Base-by-base conservation (phyloP, 2,888 invertebrate genomes). In the Chymomyza amoena region DNA sequence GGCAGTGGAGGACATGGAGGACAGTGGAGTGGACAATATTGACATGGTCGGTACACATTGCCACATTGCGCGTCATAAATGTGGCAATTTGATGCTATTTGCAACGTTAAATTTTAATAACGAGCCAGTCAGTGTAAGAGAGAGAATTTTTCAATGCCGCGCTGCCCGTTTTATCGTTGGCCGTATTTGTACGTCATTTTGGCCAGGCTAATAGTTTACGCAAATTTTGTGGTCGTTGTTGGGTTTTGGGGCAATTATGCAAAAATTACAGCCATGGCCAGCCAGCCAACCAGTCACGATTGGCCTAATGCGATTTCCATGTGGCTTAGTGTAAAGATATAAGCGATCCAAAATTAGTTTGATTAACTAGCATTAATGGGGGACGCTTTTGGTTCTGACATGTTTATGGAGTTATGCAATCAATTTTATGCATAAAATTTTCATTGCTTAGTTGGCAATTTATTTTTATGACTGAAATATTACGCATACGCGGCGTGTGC, bases 101-200 rank as follows among this genome's bases (percentile, higher is more conserved):
- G 81, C 77, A 70, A 80, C 75, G 88, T 84, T 86, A 86, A 84
- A 84, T 84, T 84, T 84, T 84, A 84, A 84, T 88, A 88, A 84
- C 79, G 73, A 69, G 68, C 32, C 32, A 32, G 32, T 32, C 6
- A 32, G n/a, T n/a, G n/a, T n/a, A 20, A 20, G 20, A 25, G 32
- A 32, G 32, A 32, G 32, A 32, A 32, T 32, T 32, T 32, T 32
- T 32, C 5, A 32, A 7, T 3, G 4, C 54, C 64, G 28, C 64
- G 28, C 57, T 60, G 1, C 9, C 39, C 15, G 61, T 18, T 18
- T 28, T 7, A n/a, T 56, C 18, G 52, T 6, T 52, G 15, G 18
- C 56, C 1, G 9, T 18, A 61, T 61, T 51, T 39, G 51, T 68
- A 61, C 45, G 63, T 57, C 72, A 45, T 69, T 64, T 68, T 51